Base-by-base conservation (phyloP, 2,888 invertebrate species). In the Macrophya alboannulata region DNA sequence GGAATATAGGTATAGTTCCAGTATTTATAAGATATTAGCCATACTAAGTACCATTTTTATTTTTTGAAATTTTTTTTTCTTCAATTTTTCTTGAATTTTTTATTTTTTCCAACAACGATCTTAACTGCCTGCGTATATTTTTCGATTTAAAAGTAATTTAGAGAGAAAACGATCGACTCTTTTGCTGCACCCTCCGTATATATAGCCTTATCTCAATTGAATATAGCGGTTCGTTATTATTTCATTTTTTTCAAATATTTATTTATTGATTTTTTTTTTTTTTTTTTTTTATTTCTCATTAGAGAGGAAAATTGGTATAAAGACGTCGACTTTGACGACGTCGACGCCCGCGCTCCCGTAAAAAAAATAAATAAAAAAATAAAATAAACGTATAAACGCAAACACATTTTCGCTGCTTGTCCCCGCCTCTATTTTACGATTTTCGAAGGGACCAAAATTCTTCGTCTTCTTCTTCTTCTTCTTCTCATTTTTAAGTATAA, bases 141-240 rank as follows among this genome's bases (percentile, higher is more conserved):
- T 55, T 55, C 55, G 55, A 55, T 55, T 55, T 55, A 55, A 55
- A 55, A n/a, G 6, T 55, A n/a, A 55, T n/a, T 55, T 55, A 55
- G 10, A n/a, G n/a, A n/a, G 55, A 55, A 55, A 55, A 6, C 55
- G n/a, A 55, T 55, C 55, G 55, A 55, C 55, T n/a, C n/a, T 55
- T 55, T 1, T 55, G 17, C 55, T 8, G 51, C 5, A 8, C 55
- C 6, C n/a, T n/a, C 8, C 31, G 31, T 2, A n/a, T n/a, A n/a
- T n/a, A n/a, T n/a, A n/a, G 55, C 0, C n/a, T 55, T 55, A 55
- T 55, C 55, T 55, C n/a, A n/a, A 55, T 55, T 55, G 55, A 55
- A 55, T 55, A 55, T 55, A 17, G 6, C 55, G 55, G 55, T n/a
- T n/a, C 55, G 55, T 55, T 55, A 51, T 31, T 31, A 31, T 31